phyloP scores from a whole-genome alignment of 2,113 vertebrate species.

The Thomomys bottae region DNA sequence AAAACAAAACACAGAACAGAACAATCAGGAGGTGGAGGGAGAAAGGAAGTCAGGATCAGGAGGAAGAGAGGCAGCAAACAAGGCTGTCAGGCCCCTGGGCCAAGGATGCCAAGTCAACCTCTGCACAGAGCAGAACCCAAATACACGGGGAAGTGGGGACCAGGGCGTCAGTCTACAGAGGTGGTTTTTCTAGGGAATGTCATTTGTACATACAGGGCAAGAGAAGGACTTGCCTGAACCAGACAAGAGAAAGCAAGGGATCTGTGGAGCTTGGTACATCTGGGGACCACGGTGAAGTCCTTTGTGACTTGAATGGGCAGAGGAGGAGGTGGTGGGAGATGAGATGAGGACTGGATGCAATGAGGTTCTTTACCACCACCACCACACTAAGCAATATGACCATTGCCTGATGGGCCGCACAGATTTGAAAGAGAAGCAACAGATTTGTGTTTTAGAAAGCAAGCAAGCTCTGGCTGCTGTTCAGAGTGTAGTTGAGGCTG shows the following conservation, averaged over 20 bases:
- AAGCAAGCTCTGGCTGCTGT: neutral
- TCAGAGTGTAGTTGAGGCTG: neutral
- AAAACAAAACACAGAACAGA: no score
- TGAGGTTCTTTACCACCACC: no score
- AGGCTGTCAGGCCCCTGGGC: neutral
- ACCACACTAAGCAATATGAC: accelerated
- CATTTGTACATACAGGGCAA: neutral
- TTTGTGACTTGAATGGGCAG: neutral
- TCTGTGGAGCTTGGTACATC: neutral
- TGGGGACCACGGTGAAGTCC: neutral
- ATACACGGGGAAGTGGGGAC: neutral
- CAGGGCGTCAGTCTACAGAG: neutral
- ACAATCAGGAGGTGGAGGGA: neutral
- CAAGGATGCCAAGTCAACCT: neutral
- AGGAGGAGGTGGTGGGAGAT: neutral
- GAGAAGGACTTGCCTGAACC: neutral
- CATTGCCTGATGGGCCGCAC: accelerated
- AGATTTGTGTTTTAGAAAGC: neutral
- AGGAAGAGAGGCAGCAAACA: neutral
- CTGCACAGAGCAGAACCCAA: neutral
- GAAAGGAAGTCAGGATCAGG: neutral
- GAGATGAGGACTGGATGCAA: neutral
- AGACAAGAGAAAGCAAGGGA: neutral
- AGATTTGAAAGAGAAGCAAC: neutral
- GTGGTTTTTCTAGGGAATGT: neutral